Conservation (phyloP, 2,113 vertebrate species). For the Argyrosomus japonicus region DNA sequence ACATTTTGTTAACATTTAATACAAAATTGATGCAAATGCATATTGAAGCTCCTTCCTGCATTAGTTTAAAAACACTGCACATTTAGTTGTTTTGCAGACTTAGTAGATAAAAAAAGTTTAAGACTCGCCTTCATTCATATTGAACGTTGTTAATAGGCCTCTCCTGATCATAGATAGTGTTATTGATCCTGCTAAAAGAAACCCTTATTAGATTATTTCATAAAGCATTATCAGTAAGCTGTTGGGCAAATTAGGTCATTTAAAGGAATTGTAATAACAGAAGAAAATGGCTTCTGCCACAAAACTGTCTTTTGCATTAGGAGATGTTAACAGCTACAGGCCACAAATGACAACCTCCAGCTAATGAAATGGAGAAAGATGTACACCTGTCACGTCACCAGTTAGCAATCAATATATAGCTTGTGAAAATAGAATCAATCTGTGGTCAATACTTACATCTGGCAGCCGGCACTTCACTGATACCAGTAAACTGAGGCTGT, state of each 20-base stretch:
- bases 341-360: background rate
- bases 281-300: background rate
- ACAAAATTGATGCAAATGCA: background rate
- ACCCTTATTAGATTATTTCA: background rate
- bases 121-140: background rate
- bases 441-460: background rate
- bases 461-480: background rate
- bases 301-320: background rate
- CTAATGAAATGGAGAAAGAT: constrained; percentile 9
- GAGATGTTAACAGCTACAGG: background rate
- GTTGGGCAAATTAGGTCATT: background rate
- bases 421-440: constrained; percentile 9
- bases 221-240: background rate
- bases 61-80: background rate
- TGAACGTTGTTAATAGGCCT: background rate
- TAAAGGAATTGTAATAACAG: background rate
- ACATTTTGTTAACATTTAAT: background rate
- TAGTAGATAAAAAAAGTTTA: background rate
- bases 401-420: background rate
- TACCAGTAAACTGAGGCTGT: background rate
- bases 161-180: background rate
- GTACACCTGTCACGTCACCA: background rate
- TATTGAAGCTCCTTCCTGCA: background rate
- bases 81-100: background rate
- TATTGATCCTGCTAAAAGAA: background rate